phyloP scores from a whole-genome alignment of 2,888 invertebrate species.

The Lacanobia oleracea region DNA sequence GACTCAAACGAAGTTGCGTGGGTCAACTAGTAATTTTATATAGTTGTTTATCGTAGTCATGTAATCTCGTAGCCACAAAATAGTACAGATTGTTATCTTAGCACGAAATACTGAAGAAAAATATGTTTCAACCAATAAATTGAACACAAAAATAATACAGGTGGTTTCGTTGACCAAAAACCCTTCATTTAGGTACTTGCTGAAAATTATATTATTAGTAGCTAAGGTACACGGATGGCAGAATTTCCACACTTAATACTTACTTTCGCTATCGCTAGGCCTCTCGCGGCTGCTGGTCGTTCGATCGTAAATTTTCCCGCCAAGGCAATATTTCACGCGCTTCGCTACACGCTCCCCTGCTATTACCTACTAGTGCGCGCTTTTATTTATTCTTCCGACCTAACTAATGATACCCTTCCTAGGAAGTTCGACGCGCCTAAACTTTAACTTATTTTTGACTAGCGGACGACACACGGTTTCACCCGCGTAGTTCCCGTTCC shows the following conservation, averaged over 20 bases:
- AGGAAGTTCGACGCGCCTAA: slow-evolving; percentile 35
- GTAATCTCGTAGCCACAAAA: slow-evolving; percentile 1
- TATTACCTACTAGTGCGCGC: slow-evolving; percentile 64
- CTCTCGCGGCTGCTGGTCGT: slow-evolving; percentile 33
- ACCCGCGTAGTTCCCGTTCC: too few relatives aligned
- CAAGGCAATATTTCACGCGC: slow-evolving; percentile 64
- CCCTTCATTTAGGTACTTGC: slow-evolving; percentile 11
- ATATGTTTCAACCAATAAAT: background rate
- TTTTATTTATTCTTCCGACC: slow-evolving; percentile 56
- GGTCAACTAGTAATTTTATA: background rate
- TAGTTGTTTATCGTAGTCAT: background rate
- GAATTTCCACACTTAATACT: slow-evolving; percentile 68
- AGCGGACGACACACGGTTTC: too few relatives aligned
- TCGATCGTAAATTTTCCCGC: slow-evolving; percentile 74
- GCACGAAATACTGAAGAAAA: slow-evolving; percentile 3
- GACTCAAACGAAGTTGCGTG: too few relatives aligned
- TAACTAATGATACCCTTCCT: slow-evolving; percentile 65
- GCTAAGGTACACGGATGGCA: slow-evolving; percentile 45
- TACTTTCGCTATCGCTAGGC: slow-evolving; percentile 71
- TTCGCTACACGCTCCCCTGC: slow-evolving; percentile 56
- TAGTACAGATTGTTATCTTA: background rate
- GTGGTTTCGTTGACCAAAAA: slow-evolving; percentile 14
- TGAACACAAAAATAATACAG: background rate
- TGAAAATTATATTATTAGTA: slow-evolving; percentile 54
- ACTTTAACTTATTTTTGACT: slow-evolving; percentile 36